Conservation (phyloP, 2,113 vertebrate species). For the Gadus macrocephalus region DNA sequence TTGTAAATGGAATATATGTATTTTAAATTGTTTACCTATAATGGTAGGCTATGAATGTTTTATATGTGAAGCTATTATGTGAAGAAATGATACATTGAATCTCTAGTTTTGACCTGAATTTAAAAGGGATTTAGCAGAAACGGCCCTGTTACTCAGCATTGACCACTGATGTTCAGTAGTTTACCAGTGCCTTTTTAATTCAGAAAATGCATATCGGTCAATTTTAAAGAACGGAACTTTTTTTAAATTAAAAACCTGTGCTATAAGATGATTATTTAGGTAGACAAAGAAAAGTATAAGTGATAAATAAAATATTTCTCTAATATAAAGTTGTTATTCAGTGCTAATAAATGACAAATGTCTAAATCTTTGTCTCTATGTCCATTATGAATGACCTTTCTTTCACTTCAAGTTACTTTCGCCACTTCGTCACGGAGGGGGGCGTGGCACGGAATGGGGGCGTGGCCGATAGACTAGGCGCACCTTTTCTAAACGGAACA, state of each 20-base stretch:
- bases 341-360: slow-evolving; percentile 46
- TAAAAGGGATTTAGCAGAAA: slow-evolving; percentile 6
- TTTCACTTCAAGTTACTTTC: too few species aligned
- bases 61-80: slow-evolving; percentile 33
- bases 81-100: slow-evolving; percentile 13
- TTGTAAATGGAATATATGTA: slow-evolving; percentile 63
- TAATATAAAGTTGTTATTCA: slow-evolving; percentile 26
- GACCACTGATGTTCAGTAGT: slow-evolving; percentile 29
- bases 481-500: too few species aligned
- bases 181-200: slow-evolving; percentile 64
- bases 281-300: too few species aligned
- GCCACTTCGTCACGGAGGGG: too few species aligned
- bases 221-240: slow-evolving; percentile 37
- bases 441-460: too few species aligned
- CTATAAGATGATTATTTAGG: slow-evolving; percentile 17
- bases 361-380: not conserved
- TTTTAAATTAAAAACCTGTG: slow-evolving; percentile 33
- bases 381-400: not conserved
- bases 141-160: not conserved
- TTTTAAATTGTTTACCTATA: slow-evolving; percentile 56
- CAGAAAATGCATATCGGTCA: slow-evolving; percentile 36
- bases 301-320: slow-evolving; percentile 34
- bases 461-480: too few species aligned
- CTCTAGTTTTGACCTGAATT: slow-evolving; percentile 31
- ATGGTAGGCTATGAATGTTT: slow-evolving; percentile 34